Conservation (phyloP, 2,113 vertebrate species). For the Indicator maculatus region DNA sequence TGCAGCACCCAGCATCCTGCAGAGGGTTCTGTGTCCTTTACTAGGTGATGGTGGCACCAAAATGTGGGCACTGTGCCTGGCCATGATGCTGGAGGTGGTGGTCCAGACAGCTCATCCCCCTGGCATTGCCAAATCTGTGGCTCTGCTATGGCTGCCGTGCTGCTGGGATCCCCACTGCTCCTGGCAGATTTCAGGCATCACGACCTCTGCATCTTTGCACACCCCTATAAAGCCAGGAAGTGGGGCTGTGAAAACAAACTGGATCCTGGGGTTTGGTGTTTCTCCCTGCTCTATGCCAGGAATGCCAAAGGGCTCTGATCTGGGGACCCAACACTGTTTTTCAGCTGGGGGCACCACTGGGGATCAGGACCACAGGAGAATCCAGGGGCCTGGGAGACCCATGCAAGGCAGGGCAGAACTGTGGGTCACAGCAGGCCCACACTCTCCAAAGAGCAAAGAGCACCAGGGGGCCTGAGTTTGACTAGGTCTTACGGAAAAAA, state of each 20-base stretch:
- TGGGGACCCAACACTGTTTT: neutral
- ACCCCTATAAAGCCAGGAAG: neutral
- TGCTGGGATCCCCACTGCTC: neutral
- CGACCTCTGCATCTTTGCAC: neutral
- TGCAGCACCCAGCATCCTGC: neutral
- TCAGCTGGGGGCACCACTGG: accelerated
- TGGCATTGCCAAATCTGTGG: accelerated
- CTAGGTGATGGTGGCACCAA: neutral
- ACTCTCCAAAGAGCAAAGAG: neutral
- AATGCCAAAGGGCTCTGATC: neutral
- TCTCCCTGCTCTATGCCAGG: neutral
- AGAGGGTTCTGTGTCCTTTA: neutral
- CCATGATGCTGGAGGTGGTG: accelerated
- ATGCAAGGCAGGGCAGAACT: neutral
- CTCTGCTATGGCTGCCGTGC: neutral
- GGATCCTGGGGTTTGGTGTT: neutral
- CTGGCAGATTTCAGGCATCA: neutral
- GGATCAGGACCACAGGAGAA: neutral
- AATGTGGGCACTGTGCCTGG: accelerated
- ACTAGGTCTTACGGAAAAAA: neutral
- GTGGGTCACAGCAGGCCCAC: neutral
- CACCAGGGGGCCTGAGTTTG: neutral
- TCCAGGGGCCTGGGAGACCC: neutral
- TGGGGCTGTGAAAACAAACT: neutral
- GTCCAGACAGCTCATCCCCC: accelerated